phyloP scores from a whole-genome alignment of 2,797 vertebrate species.

The Intellagama lesueurii region DNA sequence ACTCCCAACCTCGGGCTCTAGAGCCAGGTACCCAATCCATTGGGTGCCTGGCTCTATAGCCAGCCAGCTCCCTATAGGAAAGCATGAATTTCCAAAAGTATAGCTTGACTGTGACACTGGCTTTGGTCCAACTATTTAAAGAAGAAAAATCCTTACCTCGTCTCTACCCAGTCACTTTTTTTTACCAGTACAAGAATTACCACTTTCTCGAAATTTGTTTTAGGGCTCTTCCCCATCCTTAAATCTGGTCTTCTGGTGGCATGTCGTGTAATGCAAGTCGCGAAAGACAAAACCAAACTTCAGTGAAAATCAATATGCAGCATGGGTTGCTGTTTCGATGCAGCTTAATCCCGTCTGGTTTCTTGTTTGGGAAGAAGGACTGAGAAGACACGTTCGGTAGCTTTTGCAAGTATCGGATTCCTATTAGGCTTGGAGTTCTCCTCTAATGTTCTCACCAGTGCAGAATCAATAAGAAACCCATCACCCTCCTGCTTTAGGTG shows the following conservation, averaged over 20 bases:
- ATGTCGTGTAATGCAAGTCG: background rate
- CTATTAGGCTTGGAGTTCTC: conserved; percentile 4
- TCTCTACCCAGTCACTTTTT: too few relatives aligned
- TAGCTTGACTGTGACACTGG: too few relatives aligned
- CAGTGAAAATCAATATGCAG: background rate
- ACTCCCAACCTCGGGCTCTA: too few relatives aligned
- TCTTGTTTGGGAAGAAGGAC: background rate
- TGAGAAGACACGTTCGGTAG: background rate
- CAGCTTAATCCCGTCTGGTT: background rate
- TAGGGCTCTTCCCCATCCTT: too few relatives aligned
- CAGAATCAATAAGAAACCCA: background rate
- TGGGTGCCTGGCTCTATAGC: too few relatives aligned
- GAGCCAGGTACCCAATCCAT: too few relatives aligned
- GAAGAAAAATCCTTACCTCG: background rate
- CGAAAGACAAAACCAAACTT: background rate
- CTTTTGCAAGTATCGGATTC: background rate
- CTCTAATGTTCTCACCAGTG: background rate
- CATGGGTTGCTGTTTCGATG: background rate
- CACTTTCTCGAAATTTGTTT: too few relatives aligned
- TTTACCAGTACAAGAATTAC: background rate
- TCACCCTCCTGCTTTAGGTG: background rate
- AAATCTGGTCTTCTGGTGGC: too few relatives aligned
- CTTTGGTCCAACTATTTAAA: background rate
- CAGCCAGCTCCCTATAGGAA: too few relatives aligned
- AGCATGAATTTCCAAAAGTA: too few relatives aligned